Evolutionary conservation across 2,888 invertebrate genomes (phyloP), one percentile per base, ranked within the genome.

Genomic region (Argyra leucocephala): DNA sequence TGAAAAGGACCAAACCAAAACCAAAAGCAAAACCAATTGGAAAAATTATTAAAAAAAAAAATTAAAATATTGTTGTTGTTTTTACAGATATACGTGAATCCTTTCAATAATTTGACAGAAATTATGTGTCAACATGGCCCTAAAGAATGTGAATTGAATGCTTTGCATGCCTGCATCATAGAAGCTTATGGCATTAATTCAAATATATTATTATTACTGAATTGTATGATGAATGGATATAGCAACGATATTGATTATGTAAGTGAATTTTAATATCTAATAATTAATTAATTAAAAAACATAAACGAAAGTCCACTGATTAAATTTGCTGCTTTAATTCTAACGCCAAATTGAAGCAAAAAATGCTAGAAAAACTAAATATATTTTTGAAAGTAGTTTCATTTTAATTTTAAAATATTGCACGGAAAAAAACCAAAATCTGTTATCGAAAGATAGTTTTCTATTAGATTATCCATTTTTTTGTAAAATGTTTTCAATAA

Each of bases 301-400:
- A 31, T 31, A 31, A 31, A 7, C 31, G 5, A 7, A 31, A 31
- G 5, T 31, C 5, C 31, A 10, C n/a, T n/a, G n/a, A n/a, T n/a
- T n/a, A n/a, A n/a, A n/a, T n/a, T n/a, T n/a, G n/a, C n/a, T n/a
- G n/a, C n/a, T n/a, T n/a, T n/a, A n/a, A n/a, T n/a, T n/a, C n/a
- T n/a, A n/a, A n/a, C n/a, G n/a, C n/a, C n/a, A n/a, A n/a, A n/a
- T n/a, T n/a, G n/a, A 6, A 59, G 78, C 79, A 0, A 60, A 76
- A 10, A 80, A 79, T 62, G 78, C 74, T 22, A 79, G 79, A 62
- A 73, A 77, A 12, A 68, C 80, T 12, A 78, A 79, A 66, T 70
- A 75, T 26, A 64, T 72, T 10, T 62, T 62, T 3, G 37, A 65
- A 2, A 69, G 72, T 0, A 73, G 77, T 37, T 71, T 77, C 37